phyloP scores from a whole-genome alignment of 2,113 vertebrate genomes.

The sheep (Ovis aries) region ARS-UI_Ramb_v3.0 NC_056055.1:152709501-152710000 shows the following conservation, averaged over 20 bases:
- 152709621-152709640: conserved; percentile 77
- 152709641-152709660: conserved; percentile 73
- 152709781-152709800: conserved; percentile 56
- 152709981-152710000: conserved; percentile 43
- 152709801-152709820: conserved; percentile 54
- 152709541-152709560: conserved; percentile 70
- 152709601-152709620: conserved; percentile 75
- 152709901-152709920: conserved; percentile 70
- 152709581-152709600: conserved; percentile 73
- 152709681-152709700: conserved; percentile 74
- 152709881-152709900: conserved; percentile 69
- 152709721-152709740: conserved; percentile 68
- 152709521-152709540: conserved; percentile 62
- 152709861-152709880: conserved; percentile 71
- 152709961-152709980: conserved; percentile 17
- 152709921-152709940: conserved; percentile 66
- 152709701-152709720: conserved; percentile 73
- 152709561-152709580: conserved; percentile 52
- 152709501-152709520: conserved; percentile 61
- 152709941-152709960: conserved; percentile 43
- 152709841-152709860: conserved; percentile 68
- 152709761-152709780: conserved; percentile 65
- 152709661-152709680: conserved; percentile 72
- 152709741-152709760: conserved; percentile 68
- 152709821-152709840: conserved; percentile 79